These are phyloP conservation scores for Urophycis tenuis DNA, from an alignment of 2,797 vertebrate species.

Conservation along the genomic window DNA sequence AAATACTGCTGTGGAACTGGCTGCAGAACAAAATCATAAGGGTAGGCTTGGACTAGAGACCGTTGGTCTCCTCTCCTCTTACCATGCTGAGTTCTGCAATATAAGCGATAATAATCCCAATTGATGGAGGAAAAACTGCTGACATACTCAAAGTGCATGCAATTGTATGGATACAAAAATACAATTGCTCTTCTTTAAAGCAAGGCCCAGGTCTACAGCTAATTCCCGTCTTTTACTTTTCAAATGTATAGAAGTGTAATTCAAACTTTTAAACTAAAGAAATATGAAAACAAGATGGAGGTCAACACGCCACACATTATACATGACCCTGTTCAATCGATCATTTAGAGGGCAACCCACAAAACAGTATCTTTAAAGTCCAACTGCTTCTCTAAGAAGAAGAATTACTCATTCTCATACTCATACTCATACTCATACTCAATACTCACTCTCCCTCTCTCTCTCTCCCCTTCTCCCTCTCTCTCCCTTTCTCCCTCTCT, in stretches of 20 bases:
- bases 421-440: too few relatives aligned
- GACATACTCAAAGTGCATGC: neutral
- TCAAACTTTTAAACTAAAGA: neutral
- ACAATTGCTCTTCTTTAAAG: neutral
- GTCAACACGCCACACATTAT: neutral
- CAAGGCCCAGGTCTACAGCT: neutral
- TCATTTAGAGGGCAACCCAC: neutral
- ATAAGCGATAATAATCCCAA: too few relatives aligned
- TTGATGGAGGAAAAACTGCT: neutral
- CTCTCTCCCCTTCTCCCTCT: neutral
- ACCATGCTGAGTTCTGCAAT: neutral
- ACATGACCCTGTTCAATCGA: neutral
- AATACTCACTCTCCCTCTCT: too few relatives aligned
- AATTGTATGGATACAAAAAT: neutral
- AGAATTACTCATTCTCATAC: too few relatives aligned
- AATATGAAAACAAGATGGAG: too few relatives aligned
- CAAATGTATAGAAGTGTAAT: neutral
- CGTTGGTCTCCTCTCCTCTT: neutral
- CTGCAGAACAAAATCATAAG: slow-evolving; percentile 50
- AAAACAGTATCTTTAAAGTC: too few relatives aligned
- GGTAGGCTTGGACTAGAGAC: slow-evolving; percentile 39
- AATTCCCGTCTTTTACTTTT: neutral
- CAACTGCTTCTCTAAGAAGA: too few relatives aligned
- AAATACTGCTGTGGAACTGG: slow-evolving; percentile 69
- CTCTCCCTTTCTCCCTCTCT: neutral